Conservation (phyloP, 92 coral and sea anemone species). For the Zoanthus sociatus region DNA sequence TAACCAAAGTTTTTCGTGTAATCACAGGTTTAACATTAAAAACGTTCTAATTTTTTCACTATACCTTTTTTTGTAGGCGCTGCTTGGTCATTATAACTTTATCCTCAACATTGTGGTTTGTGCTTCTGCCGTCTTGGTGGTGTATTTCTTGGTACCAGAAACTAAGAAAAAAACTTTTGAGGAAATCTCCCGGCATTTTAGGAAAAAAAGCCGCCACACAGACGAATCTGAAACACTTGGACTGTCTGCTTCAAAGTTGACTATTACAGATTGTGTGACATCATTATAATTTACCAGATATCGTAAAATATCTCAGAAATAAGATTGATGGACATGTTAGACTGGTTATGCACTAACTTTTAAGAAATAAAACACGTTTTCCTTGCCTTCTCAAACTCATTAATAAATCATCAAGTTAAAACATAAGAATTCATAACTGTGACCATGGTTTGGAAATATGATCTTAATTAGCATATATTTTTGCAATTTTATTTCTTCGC, state of each 20-base stretch:
- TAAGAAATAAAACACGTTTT: too few relatives aligned
- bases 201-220: not conserved
- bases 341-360: too few relatives aligned
- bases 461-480: too few relatives aligned
- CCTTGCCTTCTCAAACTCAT: too few relatives aligned
- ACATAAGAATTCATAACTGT: too few relatives aligned
- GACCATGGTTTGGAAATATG: too few relatives aligned
- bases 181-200: conserved; percentile 32
- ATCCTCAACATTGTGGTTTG: conserved; percentile 15
- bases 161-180: conserved; percentile 42
- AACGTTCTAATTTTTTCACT: not conserved
- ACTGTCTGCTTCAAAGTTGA: not conserved
- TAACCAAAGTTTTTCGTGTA: not conserved
- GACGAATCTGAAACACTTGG: not conserved
- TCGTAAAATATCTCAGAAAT: too few relatives aligned
- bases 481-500: too few relatives aligned
- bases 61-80: not conserved
- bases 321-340: too few relatives aligned
- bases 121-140: not conserved
- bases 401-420: too few relatives aligned
- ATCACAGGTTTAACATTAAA: not conserved
- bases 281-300: not conserved
- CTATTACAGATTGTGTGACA: not conserved
- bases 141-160: conserved; percentile 34
- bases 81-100: conserved; percentile 31